Evolutionary conservation across 2,797 vertebrate genomes (phyloP).

Genomic region (Aratinga solstitialis): DNA sequence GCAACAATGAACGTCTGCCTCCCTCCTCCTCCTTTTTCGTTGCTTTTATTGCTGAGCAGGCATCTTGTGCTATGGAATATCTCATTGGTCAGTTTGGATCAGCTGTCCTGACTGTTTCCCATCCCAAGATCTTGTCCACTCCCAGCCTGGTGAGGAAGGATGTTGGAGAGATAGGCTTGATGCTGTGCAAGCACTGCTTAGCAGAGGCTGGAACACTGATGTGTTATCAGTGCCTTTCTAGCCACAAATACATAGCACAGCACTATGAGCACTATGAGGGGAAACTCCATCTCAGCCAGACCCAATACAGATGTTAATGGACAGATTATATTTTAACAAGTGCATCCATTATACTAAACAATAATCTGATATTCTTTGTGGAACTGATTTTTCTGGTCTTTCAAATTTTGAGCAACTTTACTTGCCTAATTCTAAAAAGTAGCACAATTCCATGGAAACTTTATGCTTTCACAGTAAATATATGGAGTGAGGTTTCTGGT

Average conservation of each 20-base stretch:
- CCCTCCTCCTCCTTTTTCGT: background rate
- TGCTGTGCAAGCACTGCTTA: background rate
- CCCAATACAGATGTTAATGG: background rate
- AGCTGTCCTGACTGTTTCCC: background rate
- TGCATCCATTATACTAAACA: background rate
- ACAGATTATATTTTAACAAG: background rate
- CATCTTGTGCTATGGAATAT: background rate
- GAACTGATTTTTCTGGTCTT: background rate
- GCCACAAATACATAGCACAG: background rate
- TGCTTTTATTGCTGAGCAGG: background rate
- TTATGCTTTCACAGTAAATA: slow-evolving; percentile 5
- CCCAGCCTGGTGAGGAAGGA: background rate
- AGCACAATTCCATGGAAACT: background rate
- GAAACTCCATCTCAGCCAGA: background rate
- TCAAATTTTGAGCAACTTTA: background rate
- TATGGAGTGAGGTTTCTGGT: background rate
- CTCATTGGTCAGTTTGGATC: background rate
- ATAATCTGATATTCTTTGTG: background rate
- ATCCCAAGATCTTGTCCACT: background rate
- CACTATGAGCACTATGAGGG: background rate
- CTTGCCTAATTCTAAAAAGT: background rate
- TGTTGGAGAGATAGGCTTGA: background rate
- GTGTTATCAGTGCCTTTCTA: background rate
- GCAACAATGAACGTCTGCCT: accelerated
- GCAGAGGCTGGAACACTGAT: background rate